Evolutionary conservation across 2,888 invertebrate species (phyloP).

Genomic region (Mesorhabditis spiculigera): DNA sequence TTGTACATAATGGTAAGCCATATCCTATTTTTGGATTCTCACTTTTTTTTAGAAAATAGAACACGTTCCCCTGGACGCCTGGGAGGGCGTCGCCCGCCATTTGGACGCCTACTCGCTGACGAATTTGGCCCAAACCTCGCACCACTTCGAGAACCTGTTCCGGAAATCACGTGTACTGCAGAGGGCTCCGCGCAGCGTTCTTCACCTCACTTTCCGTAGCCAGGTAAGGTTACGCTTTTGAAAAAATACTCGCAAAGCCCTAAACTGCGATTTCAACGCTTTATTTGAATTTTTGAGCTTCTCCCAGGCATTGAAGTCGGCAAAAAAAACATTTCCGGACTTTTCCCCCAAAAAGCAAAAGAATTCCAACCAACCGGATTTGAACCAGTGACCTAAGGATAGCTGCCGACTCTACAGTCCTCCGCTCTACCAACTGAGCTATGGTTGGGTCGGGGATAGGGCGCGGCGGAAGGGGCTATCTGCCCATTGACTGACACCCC

Average conservation of each 20-base stretch:
- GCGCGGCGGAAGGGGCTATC: neutral
- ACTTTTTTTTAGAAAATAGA: too few species aligned
- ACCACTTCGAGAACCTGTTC: neutral
- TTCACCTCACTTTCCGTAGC: conserved; percentile 1
- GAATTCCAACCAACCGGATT: conserved; percentile 24
- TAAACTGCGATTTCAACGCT: too few species aligned
- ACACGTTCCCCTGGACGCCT: too few species aligned
- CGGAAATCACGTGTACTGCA: neutral
- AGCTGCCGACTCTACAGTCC: conserved; percentile 28
- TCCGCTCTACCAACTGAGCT: conserved; percentile 34
- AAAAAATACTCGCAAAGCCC: too few species aligned
- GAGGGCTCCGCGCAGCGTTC: neutral
- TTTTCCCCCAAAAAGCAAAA: neutral
- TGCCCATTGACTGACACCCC: too few species aligned
- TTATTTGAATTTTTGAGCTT: too few species aligned
- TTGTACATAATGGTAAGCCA: too few species aligned
- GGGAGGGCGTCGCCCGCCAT: neutral
- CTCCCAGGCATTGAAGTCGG: too few species aligned
- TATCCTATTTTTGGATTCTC: too few species aligned
- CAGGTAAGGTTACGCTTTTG: neutral
- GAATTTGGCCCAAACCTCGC: neutral
- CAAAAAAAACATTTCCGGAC: too few species aligned
- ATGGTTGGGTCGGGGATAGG: conserved; percentile 10
- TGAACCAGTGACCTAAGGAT: conserved; percentile 45
- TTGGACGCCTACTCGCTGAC: neutral